Conservation (phyloP, 2,888 invertebrate species). For the Lordiphosa fenestrarum region DNA sequence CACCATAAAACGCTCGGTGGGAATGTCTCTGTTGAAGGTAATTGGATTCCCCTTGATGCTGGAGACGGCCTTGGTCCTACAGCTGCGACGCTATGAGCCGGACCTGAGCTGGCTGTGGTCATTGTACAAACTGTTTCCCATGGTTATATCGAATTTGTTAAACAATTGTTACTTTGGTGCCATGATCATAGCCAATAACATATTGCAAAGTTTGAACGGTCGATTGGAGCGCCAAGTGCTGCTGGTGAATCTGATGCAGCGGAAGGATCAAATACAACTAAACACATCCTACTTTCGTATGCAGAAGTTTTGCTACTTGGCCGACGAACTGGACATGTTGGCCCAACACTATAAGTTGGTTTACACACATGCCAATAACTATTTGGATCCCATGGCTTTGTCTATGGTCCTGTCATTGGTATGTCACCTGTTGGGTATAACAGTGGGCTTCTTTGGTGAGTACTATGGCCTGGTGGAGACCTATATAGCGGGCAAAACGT, state of each 20-base stretch:
- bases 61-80: slow-evolving; percentile 56
- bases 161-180: slow-evolving; percentile 72
- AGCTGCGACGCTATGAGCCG: slow-evolving; percentile 54
- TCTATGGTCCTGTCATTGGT: slow-evolving; percentile 71
- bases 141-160: slow-evolving; percentile 66
- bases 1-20: slow-evolving; percentile 33
- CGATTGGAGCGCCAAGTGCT: slow-evolving; percentile 52
- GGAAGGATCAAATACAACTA: slow-evolving; percentile 46
- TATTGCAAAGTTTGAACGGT: slow-evolving; percentile 60
- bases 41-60: slow-evolving; percentile 62
- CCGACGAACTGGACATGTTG: slow-evolving; percentile 73
- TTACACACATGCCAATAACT: slow-evolving; percentile 44
- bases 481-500: slow-evolving; percentile 60
- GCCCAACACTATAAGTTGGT: slow-evolving; percentile 56
- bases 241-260: slow-evolving; percentile 63
- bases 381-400: slow-evolving; percentile 50
- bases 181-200: slow-evolving; percentile 57
- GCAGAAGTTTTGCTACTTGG: slow-evolving; percentile 72
- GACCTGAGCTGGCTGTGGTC: slow-evolving; percentile 54
- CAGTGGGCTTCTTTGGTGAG: slow-evolving; percentile 69
- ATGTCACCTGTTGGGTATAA: slow-evolving; percentile 76
- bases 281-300: slow-evolving; percentile 70
- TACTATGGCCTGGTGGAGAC: slow-evolving; percentile 74
- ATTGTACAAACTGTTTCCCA: slow-evolving; percentile 66
- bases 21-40: slow-evolving; percentile 51